Evolutionary conservation across 2,113 vertebrate species (phyloP).

Genomic region (Asarcornis scutulata): DNA sequence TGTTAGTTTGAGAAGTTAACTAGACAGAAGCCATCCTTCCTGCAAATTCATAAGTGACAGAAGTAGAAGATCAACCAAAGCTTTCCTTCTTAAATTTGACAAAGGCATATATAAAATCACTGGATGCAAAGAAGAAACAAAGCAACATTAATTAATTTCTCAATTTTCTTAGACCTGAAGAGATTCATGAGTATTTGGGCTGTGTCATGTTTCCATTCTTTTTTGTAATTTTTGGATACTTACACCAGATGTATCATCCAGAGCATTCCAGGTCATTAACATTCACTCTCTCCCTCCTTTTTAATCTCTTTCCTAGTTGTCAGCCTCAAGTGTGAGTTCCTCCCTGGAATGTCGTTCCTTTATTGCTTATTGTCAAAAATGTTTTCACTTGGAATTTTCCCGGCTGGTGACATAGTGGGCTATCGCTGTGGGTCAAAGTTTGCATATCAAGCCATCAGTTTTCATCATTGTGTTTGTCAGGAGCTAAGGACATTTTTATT

Average conservation of each 20-base stretch:
- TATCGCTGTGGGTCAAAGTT: conserved; percentile 67
- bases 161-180: not conserved
- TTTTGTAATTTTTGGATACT: conserved; percentile 21
- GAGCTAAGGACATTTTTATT: conserved; percentile 3
- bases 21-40: not conserved
- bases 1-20: conserved; percentile 24
- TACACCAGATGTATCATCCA: conserved; percentile 27
- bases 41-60: not conserved
- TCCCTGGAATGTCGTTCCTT: conserved; percentile 70
- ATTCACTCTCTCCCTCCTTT: conserved; percentile 29
- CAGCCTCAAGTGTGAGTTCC: conserved; percentile 40
- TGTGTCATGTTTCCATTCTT: not conserved
- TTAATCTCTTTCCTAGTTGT: conserved; percentile 33
- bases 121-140: not conserved
- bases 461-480: conserved; percentile 61
- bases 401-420: conserved; percentile 36
- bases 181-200: not conserved
- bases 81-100: not conserved
- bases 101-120: not conserved
- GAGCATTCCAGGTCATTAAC: conserved; percentile 65
- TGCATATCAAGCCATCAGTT: conserved; percentile 68
- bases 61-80: not conserved
- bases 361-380: conserved; percentile 64
- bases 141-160: not conserved
- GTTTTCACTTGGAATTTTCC: conserved; percentile 49